A percentile compares a stretch with the other conserved stretches of the same genome.
These are phyloP conservation scores for Zenarchopterus dispar DNA, from an alignment of 2,797 vertebrate species.

Conservation along the genomic window DNA sequence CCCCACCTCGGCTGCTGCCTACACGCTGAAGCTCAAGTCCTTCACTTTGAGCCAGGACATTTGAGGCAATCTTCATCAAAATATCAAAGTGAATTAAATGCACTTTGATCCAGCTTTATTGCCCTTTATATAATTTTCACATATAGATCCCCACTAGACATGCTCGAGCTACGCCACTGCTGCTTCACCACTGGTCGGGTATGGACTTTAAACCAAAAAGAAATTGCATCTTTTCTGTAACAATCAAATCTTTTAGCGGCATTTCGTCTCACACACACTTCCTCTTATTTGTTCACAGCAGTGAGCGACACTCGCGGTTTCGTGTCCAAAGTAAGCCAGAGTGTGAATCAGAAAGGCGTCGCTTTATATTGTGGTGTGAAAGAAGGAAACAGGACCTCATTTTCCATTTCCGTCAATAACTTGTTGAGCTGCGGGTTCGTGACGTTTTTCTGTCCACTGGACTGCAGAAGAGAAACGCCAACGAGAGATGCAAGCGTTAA, in stretches of 20 bases:
- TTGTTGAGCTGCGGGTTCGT: constrained; percentile 54
- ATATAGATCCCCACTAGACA: too few species aligned
- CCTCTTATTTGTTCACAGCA: neutral
- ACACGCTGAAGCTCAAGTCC: neutral
- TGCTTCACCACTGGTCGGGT: neutral
- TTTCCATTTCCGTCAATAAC: constrained; percentile 42
- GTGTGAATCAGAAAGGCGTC: constrained; percentile 17
- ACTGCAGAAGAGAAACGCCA: constrained; percentile 18
- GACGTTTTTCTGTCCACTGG: constrained; percentile 64
- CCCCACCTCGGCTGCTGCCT: constrained; percentile 11
- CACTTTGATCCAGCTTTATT: neutral
- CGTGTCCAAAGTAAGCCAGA: constrained; percentile 4
- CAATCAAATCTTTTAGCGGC: neutral
- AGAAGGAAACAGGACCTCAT: constrained; percentile 20
- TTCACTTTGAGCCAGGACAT: constrained; percentile 1
- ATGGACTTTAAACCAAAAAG: neutral
- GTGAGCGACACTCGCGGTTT: neutral
- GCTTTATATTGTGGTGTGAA: constrained; percentile 20
- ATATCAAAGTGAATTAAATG: neutral
- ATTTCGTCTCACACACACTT: neutral
- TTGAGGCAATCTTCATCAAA: neutral
- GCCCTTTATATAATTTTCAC: too few species aligned
- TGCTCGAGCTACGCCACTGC: too few species aligned
- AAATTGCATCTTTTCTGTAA: constrained; percentile 4
- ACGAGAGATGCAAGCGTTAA: neutral